Evolutionary conservation across 2,888 invertebrate species (phyloP).

Genomic region (Drosophila glabriapex): DNA sequence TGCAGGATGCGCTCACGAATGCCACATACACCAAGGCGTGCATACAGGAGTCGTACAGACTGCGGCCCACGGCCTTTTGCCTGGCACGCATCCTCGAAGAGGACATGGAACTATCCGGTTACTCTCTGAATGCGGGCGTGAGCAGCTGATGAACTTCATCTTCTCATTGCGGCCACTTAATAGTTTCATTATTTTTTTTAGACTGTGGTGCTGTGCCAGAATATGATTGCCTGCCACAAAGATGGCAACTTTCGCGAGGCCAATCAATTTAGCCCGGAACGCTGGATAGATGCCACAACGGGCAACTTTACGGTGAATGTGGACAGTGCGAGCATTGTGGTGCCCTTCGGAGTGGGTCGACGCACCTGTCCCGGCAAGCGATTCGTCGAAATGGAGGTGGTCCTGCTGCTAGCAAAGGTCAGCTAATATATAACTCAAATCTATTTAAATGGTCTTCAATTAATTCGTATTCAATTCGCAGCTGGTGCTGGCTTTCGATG

Average conservation of each 20-base stretch:
- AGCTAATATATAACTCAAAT: slow-evolving; percentile 12
- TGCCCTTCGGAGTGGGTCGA: slow-evolving; percentile 92
- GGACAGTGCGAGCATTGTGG: slow-evolving; percentile 88
- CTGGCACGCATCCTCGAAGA: slow-evolving; percentile 91
- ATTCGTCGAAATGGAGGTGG: slow-evolving; percentile 92
- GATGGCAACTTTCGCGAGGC: slow-evolving; percentile 91
- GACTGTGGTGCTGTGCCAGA: slow-evolving; percentile 93
- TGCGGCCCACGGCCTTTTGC: slow-evolving; percentile 91
- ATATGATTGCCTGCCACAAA: slow-evolving; percentile 92
- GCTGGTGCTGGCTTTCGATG: slow-evolving; percentile 90
- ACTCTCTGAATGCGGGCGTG: slow-evolving; percentile 90
- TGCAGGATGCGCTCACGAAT: slow-evolving; percentile 87
- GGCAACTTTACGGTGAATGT: slow-evolving; percentile 84
- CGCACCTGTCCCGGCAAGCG: slow-evolving; percentile 94
- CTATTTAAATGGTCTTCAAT: background rate
- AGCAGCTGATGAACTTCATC: slow-evolving; percentile 74
- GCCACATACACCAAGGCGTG: slow-evolving; percentile 93
- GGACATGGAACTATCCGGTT: slow-evolving; percentile 90
- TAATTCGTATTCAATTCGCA: slow-evolving; percentile 76
- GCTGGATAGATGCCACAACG: slow-evolving; percentile 88
- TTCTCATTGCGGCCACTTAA: background rate
- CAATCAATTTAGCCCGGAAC: slow-evolving; percentile 90
- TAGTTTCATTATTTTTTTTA: slow-evolving; percentile 74
- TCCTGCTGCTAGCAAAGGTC: slow-evolving; percentile 91
- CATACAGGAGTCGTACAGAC: slow-evolving; percentile 90